Conservation (phyloP, 2,888 invertebrate genomes). For the Drosophila maculinotata region DNA sequence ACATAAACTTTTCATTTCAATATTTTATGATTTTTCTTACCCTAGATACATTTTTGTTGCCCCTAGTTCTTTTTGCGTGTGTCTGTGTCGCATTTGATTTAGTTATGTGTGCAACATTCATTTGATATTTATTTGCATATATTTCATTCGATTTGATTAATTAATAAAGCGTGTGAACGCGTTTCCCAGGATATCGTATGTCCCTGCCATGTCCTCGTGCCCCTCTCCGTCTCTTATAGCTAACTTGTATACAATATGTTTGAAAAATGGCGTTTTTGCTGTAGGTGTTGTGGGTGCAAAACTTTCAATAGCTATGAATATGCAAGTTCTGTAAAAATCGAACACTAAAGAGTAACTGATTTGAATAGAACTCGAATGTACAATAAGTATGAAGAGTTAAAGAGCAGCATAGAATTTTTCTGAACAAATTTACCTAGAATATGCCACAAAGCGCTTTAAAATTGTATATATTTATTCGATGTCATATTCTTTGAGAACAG, state of each 20-base stretch:
- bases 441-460: not conserved
- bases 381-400: not conserved
- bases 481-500: too few relatives aligned
- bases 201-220: not conserved
- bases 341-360: slow-evolving; percentile 2
- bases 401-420: not conserved
- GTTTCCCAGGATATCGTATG: slow-evolving; percentile 13
- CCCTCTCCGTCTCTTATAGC: slow-evolving; percentile 1
- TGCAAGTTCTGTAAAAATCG: slow-evolving; percentile 27
- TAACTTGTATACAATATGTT: slow-evolving; percentile 33
- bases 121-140: slow-evolving; percentile 58
- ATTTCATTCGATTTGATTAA: slow-evolving; percentile 68
- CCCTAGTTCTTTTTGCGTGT: slow-evolving; percentile 12
- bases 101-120: slow-evolving; percentile 49
- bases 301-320: slow-evolving; percentile 39
- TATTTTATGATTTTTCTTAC: slow-evolving; percentile 52
- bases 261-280: too few relatives aligned
- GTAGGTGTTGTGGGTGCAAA: slow-evolving; percentile 66
- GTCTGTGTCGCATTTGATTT: slow-evolving; percentile 27
- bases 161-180: slow-evolving; percentile 55
- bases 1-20: slow-evolving; percentile 42
- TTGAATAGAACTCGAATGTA: slow-evolving; percentile 17
- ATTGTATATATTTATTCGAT: too few relatives aligned
- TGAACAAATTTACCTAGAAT: not conserved
- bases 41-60: slow-evolving; percentile 1